Conservation (phyloP, 92 coral and sea anemone genomes). For the Paragorgia papillata region DNA sequence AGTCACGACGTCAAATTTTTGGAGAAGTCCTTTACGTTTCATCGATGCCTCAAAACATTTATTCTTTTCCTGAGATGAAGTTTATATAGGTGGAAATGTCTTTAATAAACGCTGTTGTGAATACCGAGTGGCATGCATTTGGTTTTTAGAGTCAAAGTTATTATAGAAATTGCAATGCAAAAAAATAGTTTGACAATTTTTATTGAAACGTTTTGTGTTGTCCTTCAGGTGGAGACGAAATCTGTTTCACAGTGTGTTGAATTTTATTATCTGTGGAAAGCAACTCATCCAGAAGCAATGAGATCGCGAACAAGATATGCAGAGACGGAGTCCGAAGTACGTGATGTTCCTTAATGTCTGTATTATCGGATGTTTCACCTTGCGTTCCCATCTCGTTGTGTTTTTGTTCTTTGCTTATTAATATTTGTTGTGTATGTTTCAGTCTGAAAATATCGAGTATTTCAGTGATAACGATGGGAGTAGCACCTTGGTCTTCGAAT, state of each 20-base stretch:
- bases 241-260: constrained; percentile 86
- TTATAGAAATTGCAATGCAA: too few relatives aligned
- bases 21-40: too few relatives aligned
- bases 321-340: constrained; percentile 86
- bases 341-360: not conserved
- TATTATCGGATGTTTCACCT: not conserved
- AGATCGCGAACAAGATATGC: constrained; percentile 88
- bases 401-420: not conserved
- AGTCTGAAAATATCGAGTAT: constrained; percentile 46
- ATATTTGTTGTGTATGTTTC: not conserved
- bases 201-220: too few relatives aligned
- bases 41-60: too few relatives aligned
- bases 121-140: too few relatives aligned
- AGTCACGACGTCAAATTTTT: too few relatives aligned
- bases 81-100: too few relatives aligned
- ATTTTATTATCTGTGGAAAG: constrained; percentile 96
- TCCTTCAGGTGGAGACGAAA: constrained; percentile 86
- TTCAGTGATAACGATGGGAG: constrained; percentile 94
- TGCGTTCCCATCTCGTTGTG: not conserved
- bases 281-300: constrained; percentile 92
- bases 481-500: constrained; percentile 78
- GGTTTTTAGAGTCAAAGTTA: too few relatives aligned
- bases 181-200: too few relatives aligned
- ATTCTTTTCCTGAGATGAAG: too few relatives aligned
- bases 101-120: too few relatives aligned